These are phyloP conservation scores for Malurus alboscapulatus DNA, from an alignment of 2,113 vertebrate species.

Conservation along the genomic window DNA sequence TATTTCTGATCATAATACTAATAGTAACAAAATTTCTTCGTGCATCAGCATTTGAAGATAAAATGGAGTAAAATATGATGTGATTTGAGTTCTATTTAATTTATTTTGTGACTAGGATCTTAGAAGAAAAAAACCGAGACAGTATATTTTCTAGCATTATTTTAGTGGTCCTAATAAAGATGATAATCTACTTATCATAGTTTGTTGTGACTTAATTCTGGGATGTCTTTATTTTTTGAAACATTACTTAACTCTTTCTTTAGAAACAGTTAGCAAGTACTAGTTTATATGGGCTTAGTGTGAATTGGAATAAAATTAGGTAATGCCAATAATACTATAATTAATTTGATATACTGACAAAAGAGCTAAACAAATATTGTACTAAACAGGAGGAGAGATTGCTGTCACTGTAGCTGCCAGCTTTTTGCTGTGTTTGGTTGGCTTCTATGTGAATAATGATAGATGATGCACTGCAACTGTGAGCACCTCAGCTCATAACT, in stretches of 20 bases:
- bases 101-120: neutral
- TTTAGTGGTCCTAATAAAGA: neutral
- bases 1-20: neutral
- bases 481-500: neutral
- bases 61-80: neutral
- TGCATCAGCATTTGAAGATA: neutral
- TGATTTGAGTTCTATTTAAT: neutral
- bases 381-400: neutral
- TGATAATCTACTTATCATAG: neutral
- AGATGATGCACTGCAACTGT: neutral
- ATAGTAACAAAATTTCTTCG: neutral
- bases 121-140: neutral
- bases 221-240: neutral
- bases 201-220: neutral
- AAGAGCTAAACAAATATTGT: neutral
- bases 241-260: neutral
- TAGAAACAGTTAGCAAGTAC: neutral
- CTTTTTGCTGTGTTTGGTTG: neutral
- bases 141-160: neutral
- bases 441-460: neutral
- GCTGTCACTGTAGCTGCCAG: neutral
- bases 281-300: neutral
- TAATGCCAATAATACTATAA: neutral
- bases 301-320: neutral
- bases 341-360: neutral